Conservation (phyloP, 2,797 vertebrate species). For the Philypnodon macrostomus region DNA sequence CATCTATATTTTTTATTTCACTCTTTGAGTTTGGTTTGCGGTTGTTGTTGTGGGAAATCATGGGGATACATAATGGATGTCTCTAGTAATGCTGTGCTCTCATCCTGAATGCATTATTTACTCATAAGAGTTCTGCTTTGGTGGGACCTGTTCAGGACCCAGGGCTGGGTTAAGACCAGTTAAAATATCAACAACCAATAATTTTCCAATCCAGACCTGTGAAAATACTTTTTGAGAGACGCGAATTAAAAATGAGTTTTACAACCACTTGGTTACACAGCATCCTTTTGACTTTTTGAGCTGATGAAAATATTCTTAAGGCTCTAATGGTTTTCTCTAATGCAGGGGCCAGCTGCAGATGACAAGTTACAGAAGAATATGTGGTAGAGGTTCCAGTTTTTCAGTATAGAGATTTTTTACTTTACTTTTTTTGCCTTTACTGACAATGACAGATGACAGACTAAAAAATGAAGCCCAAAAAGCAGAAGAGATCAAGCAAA, state of each 20-base stretch:
- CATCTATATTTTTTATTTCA: too few relatives aligned
- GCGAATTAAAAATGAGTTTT: constrained; percentile 12
- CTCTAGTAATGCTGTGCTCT: too few relatives aligned
- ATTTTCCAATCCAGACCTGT: constrained; percentile 50
- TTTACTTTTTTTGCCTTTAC: neutral
- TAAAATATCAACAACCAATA: constrained; percentile 25
- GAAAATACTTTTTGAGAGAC: constrained; percentile 33
- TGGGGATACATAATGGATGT: constrained; percentile 44
- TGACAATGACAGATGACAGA: neutral
- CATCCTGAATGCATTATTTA: constrained; percentile 48
- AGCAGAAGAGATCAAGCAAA: constrained; percentile 5
- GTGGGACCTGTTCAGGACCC: constrained; percentile 20
- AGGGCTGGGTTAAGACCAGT: constrained; percentile 16
- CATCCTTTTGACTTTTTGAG: too few relatives aligned
- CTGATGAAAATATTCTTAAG: too few relatives aligned
- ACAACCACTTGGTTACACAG: too few relatives aligned
- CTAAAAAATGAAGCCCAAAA: neutral
- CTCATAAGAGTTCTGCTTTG: constrained; percentile 31
- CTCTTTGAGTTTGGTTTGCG: too few relatives aligned
- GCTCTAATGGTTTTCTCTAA: too few relatives aligned
- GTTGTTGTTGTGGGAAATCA: constrained; percentile 35
- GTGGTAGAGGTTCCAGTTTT: neutral
- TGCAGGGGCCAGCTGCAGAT: constrained; percentile 15
- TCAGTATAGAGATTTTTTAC: neutral
- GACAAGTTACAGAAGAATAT: neutral